Evolutionary conservation across 2,888 invertebrate species (phyloP).

Genomic region (Pterostichus madidus): DNA sequence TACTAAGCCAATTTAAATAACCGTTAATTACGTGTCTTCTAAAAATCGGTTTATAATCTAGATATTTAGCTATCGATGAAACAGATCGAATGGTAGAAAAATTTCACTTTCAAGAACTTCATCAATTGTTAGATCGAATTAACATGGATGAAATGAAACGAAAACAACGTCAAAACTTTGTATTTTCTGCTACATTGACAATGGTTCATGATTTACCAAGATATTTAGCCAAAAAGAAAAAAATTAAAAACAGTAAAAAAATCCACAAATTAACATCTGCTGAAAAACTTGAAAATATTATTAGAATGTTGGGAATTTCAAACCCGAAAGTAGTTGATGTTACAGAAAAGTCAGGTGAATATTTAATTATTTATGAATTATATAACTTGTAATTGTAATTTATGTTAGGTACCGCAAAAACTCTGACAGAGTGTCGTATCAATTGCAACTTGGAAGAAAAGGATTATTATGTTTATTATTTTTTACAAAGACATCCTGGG

Average conservation of each 20-base stretch:
- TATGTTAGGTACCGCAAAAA: slow-evolving; percentile 86
- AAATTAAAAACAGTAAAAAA: slow-evolving; percentile 79
- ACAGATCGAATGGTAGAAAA: slow-evolving; percentile 99
- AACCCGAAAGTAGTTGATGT: slow-evolving; percentile 96
- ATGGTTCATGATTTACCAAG: slow-evolving; percentile 91
- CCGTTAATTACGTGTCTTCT: too few species aligned
- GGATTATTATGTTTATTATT: slow-evolving; percentile 95
- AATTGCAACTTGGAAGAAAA: slow-evolving; percentile 89
- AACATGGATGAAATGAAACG: slow-evolving; percentile 84
- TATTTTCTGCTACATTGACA: slow-evolving; percentile 98
- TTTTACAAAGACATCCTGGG: slow-evolving; percentile 90
- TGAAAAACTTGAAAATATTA: slow-evolving; percentile 87
- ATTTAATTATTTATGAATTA: not conserved
- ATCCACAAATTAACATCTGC: slow-evolving; percentile 84
- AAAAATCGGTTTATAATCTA: slow-evolving; percentile 73
- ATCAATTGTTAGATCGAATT: slow-evolving; percentile 87
- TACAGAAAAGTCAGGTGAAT: slow-evolving; percentile 85
- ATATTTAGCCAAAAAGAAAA: slow-evolving; percentile 83
- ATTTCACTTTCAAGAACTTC: slow-evolving; percentile 96
- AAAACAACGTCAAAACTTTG: slow-evolving; percentile 91
- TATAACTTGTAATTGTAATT: slow-evolving; percentile 10
- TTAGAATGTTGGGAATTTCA: slow-evolving; percentile 90
- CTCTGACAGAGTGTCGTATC: slow-evolving; percentile 91
- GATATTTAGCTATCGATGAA: slow-evolving; percentile 97
- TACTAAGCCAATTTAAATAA: too few species aligned